Percentiles rank a stretch among this genome's conserved stretches.
phyloP scores from a whole-genome alignment of 2,797 vertebrate species.

The Cynopterus sphinx region DNA sequence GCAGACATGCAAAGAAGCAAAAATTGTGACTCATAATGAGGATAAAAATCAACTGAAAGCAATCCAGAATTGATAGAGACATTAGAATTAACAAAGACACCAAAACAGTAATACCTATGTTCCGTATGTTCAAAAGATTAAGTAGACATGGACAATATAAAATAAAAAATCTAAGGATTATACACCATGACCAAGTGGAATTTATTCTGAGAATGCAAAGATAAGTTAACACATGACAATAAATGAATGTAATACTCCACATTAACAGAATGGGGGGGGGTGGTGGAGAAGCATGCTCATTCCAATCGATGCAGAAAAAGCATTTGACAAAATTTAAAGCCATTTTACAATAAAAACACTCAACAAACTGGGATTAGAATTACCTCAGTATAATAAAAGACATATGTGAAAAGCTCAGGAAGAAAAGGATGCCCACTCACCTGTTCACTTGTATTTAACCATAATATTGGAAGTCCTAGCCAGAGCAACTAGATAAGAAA shows the following conservation, averaged over 20 bases:
- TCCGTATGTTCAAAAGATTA: not conserved
- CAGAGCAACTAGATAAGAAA: not conserved
- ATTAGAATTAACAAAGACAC: not conserved
- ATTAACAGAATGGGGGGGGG: not conserved
- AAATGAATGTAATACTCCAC: not conserved
- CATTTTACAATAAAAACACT: not conserved
- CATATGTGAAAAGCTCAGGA: not conserved
- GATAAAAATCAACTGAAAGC: not conserved
- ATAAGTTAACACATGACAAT: not conserved
- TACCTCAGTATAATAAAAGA: not conserved
- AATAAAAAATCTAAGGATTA: not conserved
- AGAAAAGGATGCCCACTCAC: not conserved
- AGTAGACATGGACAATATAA: not conserved
- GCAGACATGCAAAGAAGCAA: not conserved
- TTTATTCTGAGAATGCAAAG: no score
- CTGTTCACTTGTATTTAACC: not conserved
- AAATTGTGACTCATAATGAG: not conserved
- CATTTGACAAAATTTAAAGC: not conserved
- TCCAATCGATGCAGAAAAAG: not conserved
- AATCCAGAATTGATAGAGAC: not conserved
- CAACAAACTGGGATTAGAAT: not conserved
- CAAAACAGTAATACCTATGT: not conserved
- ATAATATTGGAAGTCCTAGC: not conserved
- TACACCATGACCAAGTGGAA: not conserved
- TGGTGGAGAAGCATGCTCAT: not conserved